Evolutionary conservation across 2,888 invertebrate genomes (phyloP).

Genomic region (Trissolcus japonicus): DNA sequence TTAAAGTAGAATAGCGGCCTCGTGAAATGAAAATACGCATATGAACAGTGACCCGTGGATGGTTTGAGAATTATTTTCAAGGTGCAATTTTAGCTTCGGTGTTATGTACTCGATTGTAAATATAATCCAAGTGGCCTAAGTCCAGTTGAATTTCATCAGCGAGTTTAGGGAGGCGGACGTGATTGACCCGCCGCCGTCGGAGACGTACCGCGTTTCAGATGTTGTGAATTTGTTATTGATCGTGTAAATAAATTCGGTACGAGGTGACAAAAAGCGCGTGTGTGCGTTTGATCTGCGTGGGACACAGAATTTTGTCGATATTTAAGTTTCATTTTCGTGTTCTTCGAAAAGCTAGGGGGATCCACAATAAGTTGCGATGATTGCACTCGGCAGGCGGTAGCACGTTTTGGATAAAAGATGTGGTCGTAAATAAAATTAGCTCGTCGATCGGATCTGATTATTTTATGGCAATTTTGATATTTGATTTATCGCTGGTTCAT

Average conservation of each 20-base stretch:
- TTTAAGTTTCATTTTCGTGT: neutral
- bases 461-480: too few species aligned
- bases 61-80: neutral
- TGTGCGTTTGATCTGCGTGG: constrained; percentile 14
- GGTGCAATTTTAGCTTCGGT: constrained; percentile 3
- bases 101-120: constrained; percentile 29
- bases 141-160: constrained; percentile 14
- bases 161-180: constrained; percentile 3
- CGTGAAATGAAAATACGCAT: constrained; percentile 6
- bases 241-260: constrained; percentile 30
- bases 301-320: neutral
- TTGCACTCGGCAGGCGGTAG: constrained; percentile 5
- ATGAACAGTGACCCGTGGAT: neutral
- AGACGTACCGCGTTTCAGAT: constrained; percentile 29
- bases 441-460: neutral
- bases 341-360: neutral
- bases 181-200: constrained; percentile 14
- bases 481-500: too few species aligned
- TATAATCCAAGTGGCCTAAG: constrained; percentile 38
- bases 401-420: neutral
- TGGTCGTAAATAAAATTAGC: constrained; percentile 10
- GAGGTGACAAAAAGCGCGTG: constrained; percentile 13
- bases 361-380: neutral
- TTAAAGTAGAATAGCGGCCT: constrained; percentile 18
- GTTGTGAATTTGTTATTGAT: constrained; percentile 27